Percentiles rank a stretch among this genome's conserved stretches.
phyloP scores from a whole-genome alignment of 2,888 invertebrate genomes.

The Argyra leucocephala region DNA sequence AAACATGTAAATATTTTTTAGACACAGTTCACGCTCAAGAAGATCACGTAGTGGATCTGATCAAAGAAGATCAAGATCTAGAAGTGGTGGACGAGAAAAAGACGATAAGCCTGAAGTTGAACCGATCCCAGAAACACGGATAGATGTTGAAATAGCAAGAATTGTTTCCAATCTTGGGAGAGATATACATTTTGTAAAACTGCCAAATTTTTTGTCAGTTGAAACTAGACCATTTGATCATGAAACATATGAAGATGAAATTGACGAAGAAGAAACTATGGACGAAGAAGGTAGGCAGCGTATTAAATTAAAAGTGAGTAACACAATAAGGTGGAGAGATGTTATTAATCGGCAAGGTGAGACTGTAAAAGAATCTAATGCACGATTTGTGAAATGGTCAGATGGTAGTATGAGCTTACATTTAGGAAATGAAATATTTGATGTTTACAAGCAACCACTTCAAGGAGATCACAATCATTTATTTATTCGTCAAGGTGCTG shows the following conservation, averaged over 20 bases:
- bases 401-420: constrained; percentile 96
- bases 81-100: constrained; percentile 39
- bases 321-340: constrained; percentile 92
- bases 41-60: constrained; percentile 34
- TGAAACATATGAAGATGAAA: constrained; percentile 93
- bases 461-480: constrained; percentile 96
- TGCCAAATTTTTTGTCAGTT: constrained; percentile 96
- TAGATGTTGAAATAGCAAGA: constrained; percentile 94
- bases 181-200: constrained; percentile 89
- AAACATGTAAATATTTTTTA: background rate
- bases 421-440: constrained; percentile 94
- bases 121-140: constrained; percentile 81
- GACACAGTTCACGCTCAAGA: constrained; percentile 22
- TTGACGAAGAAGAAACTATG: constrained; percentile 93
- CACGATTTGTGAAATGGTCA: constrained; percentile 92
- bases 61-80: constrained; percentile 38
- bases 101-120: constrained; percentile 64
- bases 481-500: constrained; percentile 95
- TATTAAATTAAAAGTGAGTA: constrained; percentile 88
- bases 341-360: constrained; percentile 72
- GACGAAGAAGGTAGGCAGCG: constrained; percentile 90
- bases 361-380: constrained; percentile 81
- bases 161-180: constrained; percentile 86
- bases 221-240: constrained; percentile 94
- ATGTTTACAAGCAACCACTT: constrained; percentile 87